Evolutionary conservation across 2,113 vertebrate genomes (phyloP).

Genomic region (Aptenodytes forsteri): DNA sequence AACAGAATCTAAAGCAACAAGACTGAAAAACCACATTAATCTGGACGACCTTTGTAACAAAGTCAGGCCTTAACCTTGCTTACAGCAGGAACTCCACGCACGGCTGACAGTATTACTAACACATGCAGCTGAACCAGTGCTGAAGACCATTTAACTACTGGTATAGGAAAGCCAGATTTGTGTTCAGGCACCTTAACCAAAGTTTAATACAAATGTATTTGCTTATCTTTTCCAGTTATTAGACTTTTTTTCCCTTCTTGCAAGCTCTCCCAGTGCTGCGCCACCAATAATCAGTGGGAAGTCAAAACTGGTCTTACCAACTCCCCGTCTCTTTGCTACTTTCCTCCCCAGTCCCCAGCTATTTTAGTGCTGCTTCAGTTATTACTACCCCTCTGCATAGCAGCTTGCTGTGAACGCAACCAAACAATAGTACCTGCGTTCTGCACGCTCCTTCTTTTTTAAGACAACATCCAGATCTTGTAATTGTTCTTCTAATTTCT

Average conservation of each 20-base stretch:
- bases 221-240: neutral
- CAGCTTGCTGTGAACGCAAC: neutral
- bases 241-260: neutral
- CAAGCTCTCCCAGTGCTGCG: neutral
- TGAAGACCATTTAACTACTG: neutral
- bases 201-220: neutral
- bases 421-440: constrained; percentile 82
- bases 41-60: neutral
- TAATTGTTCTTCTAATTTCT: constrained; percentile 94
- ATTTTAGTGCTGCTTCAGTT: neutral
- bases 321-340: fast-evolving
- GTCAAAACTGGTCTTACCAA: neutral
- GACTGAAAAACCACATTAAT: neutral
- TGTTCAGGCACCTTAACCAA: neutral
- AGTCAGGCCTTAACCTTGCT: neutral
- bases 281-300: neutral
- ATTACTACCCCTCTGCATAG: neutral
- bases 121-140: neutral
- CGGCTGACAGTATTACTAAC: neutral
- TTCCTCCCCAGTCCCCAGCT: neutral
- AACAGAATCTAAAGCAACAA: neutral
- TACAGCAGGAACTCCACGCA: neutral
- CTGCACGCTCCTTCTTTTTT: constrained; percentile 95
- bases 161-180: neutral
- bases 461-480: constrained; percentile 93